phyloP scores from a whole-genome alignment of 2,797 vertebrate genomes.

The Lacerta bilineata region DNA sequence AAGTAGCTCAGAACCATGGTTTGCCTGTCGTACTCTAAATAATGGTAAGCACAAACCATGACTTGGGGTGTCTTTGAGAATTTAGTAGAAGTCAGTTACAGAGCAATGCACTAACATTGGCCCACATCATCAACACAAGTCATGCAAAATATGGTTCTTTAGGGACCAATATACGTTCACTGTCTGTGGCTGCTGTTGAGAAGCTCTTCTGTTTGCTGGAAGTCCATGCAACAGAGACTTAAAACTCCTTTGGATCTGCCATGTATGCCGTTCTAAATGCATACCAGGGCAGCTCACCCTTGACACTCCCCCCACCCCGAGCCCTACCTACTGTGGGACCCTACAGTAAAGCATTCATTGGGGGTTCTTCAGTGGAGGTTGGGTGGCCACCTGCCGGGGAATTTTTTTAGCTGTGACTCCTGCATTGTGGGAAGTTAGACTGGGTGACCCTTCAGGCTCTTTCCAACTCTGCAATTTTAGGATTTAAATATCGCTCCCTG shows the following conservation, averaged over 20 bases:
- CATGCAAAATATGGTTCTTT: background rate
- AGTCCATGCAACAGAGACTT: background rate
- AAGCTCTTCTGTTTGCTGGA: background rate
- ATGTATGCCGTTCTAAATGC: background rate
- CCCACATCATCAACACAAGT: background rate
- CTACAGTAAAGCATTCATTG: background rate
- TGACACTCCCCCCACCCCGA: background rate
- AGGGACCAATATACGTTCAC: conserved; percentile 1
- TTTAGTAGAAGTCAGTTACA: conserved; percentile 40
- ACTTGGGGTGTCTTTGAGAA: conserved; percentile 23
- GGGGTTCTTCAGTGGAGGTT: no score
- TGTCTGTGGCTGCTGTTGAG: background rate
- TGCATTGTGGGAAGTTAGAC: no score
- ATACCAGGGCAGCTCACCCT: background rate
- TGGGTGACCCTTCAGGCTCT: no score
- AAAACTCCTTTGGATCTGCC: background rate
- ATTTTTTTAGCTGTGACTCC: no score
- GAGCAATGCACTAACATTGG: conserved; percentile 26
- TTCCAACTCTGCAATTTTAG: no score
- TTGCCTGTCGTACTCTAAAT: background rate
- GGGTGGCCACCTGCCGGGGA: no score
- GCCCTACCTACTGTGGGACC: background rate
- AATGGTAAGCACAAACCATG: background rate
- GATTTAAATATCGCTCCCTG: conserved; percentile 14
- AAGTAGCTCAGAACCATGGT: conserved; percentile 10